Conservation (phyloP, 1,140 invertebrate species). For the Orussus abietinus region DNA sequence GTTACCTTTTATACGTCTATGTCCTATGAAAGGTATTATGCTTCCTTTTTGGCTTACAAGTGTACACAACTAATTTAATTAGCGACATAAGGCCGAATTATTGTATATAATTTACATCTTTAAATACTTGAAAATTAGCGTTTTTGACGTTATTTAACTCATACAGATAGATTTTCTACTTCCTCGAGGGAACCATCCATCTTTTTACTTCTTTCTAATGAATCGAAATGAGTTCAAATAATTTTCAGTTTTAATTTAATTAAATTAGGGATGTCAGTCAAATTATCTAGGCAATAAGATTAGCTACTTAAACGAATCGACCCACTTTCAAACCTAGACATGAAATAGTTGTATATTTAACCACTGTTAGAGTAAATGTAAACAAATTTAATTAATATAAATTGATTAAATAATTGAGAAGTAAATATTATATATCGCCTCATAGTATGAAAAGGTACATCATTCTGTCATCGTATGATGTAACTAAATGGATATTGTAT, state of each 20-base stretch:
- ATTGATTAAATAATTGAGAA: too few relatives aligned
- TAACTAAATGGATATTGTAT: too few relatives aligned
- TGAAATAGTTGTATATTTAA: slow-evolving; percentile 1
- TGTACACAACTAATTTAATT: slow-evolving; percentile 15
- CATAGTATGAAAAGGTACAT: too few relatives aligned
- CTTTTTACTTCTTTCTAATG: slow-evolving; percentile 17
- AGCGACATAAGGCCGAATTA: slow-evolving; percentile 22
- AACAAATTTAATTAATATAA: too few relatives aligned
- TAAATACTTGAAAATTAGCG: slow-evolving; percentile 11
- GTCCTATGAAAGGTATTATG: too few relatives aligned
- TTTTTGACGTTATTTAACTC: slow-evolving; percentile 8
- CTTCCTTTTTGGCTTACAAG: not conserved
- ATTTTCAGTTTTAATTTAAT: slow-evolving; percentile 18
- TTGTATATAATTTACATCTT: slow-evolving; percentile 33
- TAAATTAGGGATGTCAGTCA: slow-evolving; percentile 33
- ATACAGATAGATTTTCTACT: slow-evolving; percentile 9
- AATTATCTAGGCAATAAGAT: slow-evolving; percentile 45
- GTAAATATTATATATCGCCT: too few relatives aligned
- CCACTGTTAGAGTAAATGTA: too few relatives aligned
- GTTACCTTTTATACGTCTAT: slow-evolving; percentile 12
- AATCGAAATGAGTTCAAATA: slow-evolving; percentile 1
- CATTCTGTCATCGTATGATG: too few relatives aligned
- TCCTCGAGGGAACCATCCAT: slow-evolving; percentile 10
- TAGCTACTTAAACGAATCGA: slow-evolving; percentile 31
- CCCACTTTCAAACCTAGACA: slow-evolving; percentile 15